A percentile compares a stretch with the other conserved stretches of the same genome.
These are phyloP conservation scores for Turdus rufiventris DNA, from an alignment of 2,113 vertebrate genomes.

Conservation along the genomic window DNA sequence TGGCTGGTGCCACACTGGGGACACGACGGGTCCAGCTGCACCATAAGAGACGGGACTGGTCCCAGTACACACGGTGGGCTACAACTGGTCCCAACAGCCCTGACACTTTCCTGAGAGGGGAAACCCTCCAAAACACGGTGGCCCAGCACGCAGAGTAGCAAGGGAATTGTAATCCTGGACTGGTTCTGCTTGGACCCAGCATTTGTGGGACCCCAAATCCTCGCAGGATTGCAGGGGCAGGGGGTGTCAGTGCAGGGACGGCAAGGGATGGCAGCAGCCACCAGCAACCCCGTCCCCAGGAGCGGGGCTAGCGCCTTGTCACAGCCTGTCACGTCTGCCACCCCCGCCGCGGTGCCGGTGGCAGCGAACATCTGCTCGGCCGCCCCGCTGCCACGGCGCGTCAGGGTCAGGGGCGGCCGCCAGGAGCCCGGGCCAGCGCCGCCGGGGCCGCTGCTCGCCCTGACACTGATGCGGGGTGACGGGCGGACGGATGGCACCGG, in stretches of 20 bases:
- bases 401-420: conserved; percentile 67
- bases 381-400: conserved; percentile 67
- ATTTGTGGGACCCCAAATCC: neutral
- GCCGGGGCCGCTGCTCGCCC: neutral
- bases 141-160: neutral
- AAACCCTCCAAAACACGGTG: neutral
- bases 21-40: fast-evolving
- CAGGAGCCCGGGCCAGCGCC: neutral
- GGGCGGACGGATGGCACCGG: neutral
- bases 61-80: fast-evolving
- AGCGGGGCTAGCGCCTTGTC: neutral
- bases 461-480: neutral
- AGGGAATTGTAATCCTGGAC: fast-evolving
- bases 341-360: conserved; percentile 66
- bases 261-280: neutral
- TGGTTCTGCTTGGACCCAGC: neutral
- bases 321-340: neutral
- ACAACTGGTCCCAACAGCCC: fast-evolving
- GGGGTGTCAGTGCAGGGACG: neutral
- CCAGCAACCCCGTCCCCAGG: neutral
- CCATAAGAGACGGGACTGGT: fast-evolving
- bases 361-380: conserved; percentile 83
- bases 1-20: fast-evolving
- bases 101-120: neutral
- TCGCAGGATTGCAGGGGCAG: too few species aligned